Evolutionary conservation across 2,797 vertebrate genomes (phyloP).

Genomic region (Pogonophryne albipinna): DNA sequence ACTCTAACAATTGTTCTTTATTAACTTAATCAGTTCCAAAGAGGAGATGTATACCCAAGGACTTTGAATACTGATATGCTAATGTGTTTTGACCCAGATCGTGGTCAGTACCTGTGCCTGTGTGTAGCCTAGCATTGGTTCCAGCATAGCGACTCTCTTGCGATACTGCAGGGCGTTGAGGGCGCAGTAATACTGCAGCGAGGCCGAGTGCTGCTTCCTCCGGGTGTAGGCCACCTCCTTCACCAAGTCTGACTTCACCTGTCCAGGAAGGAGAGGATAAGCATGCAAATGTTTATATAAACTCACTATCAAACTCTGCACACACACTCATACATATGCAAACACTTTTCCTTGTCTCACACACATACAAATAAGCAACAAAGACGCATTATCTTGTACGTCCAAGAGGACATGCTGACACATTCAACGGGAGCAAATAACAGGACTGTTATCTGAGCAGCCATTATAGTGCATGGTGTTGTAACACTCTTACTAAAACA

Average conservation of each 20-base stretch:
- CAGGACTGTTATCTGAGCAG: slow-evolving; percentile 26
- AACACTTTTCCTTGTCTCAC: slow-evolving; percentile 14
- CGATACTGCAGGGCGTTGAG: slow-evolving; percentile 97
- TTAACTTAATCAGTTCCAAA: slow-evolving; percentile 3
- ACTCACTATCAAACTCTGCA: slow-evolving; percentile 22
- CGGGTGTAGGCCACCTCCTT: slow-evolving; percentile 94
- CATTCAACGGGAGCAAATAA: slow-evolving; percentile 2
- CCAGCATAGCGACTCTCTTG: slow-evolving; percentile 95
- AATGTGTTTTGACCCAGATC: not conserved
- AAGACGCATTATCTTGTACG: slow-evolving; percentile 12
- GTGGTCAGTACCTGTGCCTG: slow-evolving; percentile 90
- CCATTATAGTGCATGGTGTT: slow-evolving; percentile 5
- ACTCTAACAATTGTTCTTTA: not conserved
- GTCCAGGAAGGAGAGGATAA: slow-evolving; percentile 49
- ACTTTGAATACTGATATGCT: slow-evolving; percentile 19
- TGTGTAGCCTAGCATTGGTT: slow-evolving; percentile 95
- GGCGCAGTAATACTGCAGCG: slow-evolving; percentile 97
- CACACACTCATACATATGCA: slow-evolving; percentile 46
- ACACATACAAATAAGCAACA: slow-evolving; percentile 35
- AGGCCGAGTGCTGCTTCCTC: slow-evolving; percentile 96
- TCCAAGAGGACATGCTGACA: not conserved
- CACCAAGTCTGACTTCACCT: slow-evolving; percentile 92
- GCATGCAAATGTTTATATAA: slow-evolving; percentile 18
- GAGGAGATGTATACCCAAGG: not conserved
- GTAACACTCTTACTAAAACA: not conserved